phyloP scores from a whole-genome alignment of 2,888 invertebrate species.

The Emmelina monodactyla region DNA sequence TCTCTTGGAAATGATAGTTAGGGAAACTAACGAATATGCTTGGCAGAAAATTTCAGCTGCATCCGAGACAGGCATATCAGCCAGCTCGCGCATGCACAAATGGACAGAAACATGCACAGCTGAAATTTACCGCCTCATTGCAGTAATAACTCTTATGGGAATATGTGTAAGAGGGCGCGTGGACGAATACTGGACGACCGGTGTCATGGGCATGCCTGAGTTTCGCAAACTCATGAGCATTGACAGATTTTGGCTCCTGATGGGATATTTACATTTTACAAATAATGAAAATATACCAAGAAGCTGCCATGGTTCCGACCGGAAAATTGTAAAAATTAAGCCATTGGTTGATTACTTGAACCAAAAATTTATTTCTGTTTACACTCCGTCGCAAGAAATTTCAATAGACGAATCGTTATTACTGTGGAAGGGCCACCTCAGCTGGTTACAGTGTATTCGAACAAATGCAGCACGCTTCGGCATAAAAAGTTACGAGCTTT shows the following conservation, averaged over 20 bases:
- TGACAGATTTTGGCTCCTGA: constrained; percentile 7
- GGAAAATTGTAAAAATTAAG: constrained; percentile 9
- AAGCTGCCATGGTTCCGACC: background rate
- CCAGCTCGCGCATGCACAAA: constrained; percentile 3
- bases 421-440: constrained; percentile 16
- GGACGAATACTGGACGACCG: constrained; percentile 8
- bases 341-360: constrained; percentile 9
- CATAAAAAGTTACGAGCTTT: constrained; percentile 13
- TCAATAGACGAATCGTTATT: constrained; percentile 16
- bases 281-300: constrained; percentile 3
- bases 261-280: constrained; percentile 12
- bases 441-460: constrained; percentile 16
- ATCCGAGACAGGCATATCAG: background rate
- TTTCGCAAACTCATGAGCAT: constrained; percentile 12
- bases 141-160: constrained; percentile 2
- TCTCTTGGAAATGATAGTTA: constrained; percentile 7
- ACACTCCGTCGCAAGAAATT: constrained; percentile 8
- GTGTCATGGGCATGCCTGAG: constrained; percentile 14
- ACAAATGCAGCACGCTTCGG: constrained; percentile 15
- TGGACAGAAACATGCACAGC: constrained; percentile 6
- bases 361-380: constrained; percentile 5
- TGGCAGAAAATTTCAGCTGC: constrained; percentile 6
- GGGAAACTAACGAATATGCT: constrained; percentile 7
- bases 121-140: constrained; percentile 5
- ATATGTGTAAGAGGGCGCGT: constrained; percentile 2